phyloP scores from a whole-genome alignment of 2,113 vertebrate genomes.

The Microcebus tavaratra region DNA sequence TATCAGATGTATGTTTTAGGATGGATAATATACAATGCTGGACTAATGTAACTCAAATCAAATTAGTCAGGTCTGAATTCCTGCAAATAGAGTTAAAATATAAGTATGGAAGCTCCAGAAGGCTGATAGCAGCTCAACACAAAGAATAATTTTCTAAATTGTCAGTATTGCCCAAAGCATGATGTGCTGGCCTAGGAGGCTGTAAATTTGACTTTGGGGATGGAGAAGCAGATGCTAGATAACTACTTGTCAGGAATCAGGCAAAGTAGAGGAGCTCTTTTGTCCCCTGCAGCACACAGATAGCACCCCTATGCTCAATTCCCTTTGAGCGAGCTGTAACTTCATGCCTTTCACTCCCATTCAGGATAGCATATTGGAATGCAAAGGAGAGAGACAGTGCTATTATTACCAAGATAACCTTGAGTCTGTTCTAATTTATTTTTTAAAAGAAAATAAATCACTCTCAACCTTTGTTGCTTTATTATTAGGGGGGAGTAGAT shows the following conservation, averaged over 20 bases:
- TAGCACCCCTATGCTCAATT: conserved; percentile 37
- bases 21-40: neutral
- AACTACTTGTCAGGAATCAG: conserved; percentile 53
- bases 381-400: conserved; percentile 64
- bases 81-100: conserved; percentile 30
- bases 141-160: conserved; percentile 62
- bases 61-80: conserved; percentile 52
- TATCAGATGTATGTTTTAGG: neutral
- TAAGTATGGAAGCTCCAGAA: neutral
- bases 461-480: conserved; percentile 74
- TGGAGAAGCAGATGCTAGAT: conserved; percentile 53
- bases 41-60: conserved; percentile 30
- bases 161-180: conserved; percentile 19
- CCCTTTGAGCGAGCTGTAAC: conserved; percentile 55
- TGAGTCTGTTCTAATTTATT: conserved; percentile 78
- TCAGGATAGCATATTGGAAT: conserved; percentile 74
- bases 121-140: neutral
- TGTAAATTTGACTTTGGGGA: conserved; percentile 8
- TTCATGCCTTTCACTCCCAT: conserved; percentile 61
- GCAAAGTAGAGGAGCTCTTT: conserved; percentile 49
- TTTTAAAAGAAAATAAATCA: conserved; percentile 78
- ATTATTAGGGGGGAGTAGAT: conserved; percentile 39
- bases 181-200: neutral
- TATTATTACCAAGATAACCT: conserved; percentile 78
- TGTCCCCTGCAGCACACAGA: conserved; percentile 59